A percentile compares a stretch with the other conserved stretches of the same genome.
Conservation (phyloP, 1,140 invertebrate genomes). For the Calliopsis andreniformis region DNA sequence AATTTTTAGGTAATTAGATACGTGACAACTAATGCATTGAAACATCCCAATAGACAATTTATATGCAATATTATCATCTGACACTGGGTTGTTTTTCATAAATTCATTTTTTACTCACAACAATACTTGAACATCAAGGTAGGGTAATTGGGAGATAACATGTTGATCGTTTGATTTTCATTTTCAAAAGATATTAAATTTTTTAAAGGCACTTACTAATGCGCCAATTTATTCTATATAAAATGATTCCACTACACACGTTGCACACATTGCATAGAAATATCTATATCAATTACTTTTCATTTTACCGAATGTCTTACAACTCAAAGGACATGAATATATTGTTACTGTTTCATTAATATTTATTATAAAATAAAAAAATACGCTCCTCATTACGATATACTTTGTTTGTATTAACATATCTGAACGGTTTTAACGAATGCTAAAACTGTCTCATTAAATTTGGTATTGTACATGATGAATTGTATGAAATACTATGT, state of each 20-base stretch:
- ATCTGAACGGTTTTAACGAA: constrained; percentile 19
- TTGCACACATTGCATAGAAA: constrained; percentile 32
- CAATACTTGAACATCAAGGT: background rate
- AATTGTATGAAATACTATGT: constrained; percentile 29
- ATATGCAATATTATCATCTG: constrained; percentile 21
- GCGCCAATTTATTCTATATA: background rate
- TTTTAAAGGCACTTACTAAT: background rate
- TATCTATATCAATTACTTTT: constrained; percentile 26
- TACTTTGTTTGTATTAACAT: constrained; percentile 36
- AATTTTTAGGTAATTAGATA: constrained; percentile 34
- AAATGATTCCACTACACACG: constrained; percentile 5
- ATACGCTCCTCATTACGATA: constrained; percentile 24
- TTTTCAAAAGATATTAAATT: background rate
- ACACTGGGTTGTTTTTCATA: background rate
- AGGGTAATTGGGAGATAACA: background rate
- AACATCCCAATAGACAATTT: constrained; percentile 21
- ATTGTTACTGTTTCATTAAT: constrained; percentile 37
- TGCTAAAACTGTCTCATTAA: constrained; percentile 11
- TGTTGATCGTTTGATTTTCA: background rate
- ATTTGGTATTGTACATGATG: constrained; percentile 24
- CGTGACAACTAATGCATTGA: constrained; percentile 32
- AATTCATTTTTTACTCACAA: constrained; percentile 17
- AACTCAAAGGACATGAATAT: constrained; percentile 12
- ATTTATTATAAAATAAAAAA: constrained; percentile 39
- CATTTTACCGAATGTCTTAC: constrained; percentile 11